phyloP scores from a whole-genome alignment of 64 coral and sea anemone species.

The Trachythela sp. region DNA sequence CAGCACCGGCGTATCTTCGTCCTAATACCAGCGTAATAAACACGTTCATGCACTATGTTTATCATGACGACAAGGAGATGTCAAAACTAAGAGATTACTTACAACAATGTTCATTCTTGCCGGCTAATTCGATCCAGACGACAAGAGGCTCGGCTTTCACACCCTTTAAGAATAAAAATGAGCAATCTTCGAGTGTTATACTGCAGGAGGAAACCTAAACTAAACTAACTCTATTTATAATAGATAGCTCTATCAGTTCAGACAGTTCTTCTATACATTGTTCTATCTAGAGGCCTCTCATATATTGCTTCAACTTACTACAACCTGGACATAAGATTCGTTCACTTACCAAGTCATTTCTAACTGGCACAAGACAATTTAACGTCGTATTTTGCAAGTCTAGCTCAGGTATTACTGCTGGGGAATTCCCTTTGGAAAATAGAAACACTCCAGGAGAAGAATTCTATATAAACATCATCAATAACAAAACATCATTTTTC shows the following conservation, averaged over 20 bases:
- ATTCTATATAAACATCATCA: background rate
- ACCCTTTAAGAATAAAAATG: background rate
- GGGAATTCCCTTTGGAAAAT: background rate
- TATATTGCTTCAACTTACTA: too few species aligned
- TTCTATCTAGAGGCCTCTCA: too few species aligned
- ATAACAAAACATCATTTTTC: background rate
- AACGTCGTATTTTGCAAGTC: conserved; percentile 3
- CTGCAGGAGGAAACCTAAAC: too few species aligned
- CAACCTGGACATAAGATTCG: too few species aligned
- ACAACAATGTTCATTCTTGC: background rate
- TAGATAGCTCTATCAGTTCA: too few species aligned
- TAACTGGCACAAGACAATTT: background rate
- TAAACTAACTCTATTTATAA: too few species aligned
- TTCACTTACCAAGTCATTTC: background rate
- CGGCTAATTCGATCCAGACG: background rate
- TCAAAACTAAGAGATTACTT: background rate
- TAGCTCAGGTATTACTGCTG: background rate
- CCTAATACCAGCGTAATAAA: too few species aligned
- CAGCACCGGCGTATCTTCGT: too few species aligned
- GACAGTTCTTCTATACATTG: too few species aligned
- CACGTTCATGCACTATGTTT: too few species aligned
- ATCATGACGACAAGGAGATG: too few species aligned
- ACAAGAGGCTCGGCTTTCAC: background rate
- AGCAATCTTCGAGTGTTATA: too few species aligned
- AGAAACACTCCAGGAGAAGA: background rate